Conservation (phyloP, 2,113 vertebrate genomes). For the Tor tambroides region DNA sequence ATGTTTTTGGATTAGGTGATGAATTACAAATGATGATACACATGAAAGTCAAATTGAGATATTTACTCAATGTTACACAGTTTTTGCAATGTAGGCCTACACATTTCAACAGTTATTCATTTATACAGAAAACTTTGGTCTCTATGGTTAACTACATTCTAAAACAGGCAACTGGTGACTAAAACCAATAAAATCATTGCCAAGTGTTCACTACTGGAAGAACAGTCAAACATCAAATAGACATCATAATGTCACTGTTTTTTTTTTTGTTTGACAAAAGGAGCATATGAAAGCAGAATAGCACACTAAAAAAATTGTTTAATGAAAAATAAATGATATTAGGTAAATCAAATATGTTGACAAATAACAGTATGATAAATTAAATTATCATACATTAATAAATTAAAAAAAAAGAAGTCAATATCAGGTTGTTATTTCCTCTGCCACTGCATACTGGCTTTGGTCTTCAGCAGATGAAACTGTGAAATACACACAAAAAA, state of each 20-base stretch:
- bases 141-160: neutral
- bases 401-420: no score
- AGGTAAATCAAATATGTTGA: neutral
- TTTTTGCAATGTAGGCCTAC: no score
- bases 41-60: no score
- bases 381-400: no score
- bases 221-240: neutral
- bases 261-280: no score
- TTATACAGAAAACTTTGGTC: neutral
- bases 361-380: no score
- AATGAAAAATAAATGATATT: neutral
- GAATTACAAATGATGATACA: no score
- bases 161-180: neutral
- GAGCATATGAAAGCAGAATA: neutral
- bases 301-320: neutral
- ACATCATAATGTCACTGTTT: no score
- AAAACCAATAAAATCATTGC: neutral
- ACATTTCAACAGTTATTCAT: neutral
- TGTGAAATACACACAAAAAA: conserved; percentile 2
- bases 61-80: no score
- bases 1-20: no score
- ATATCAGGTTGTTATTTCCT: neutral
- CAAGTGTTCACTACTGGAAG: neutral
- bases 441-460: neutral
- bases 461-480: neutral